Base-by-base conservation (phyloP, 2,113 vertebrate species). In the Proterorhinus semilunaris region DNA sequence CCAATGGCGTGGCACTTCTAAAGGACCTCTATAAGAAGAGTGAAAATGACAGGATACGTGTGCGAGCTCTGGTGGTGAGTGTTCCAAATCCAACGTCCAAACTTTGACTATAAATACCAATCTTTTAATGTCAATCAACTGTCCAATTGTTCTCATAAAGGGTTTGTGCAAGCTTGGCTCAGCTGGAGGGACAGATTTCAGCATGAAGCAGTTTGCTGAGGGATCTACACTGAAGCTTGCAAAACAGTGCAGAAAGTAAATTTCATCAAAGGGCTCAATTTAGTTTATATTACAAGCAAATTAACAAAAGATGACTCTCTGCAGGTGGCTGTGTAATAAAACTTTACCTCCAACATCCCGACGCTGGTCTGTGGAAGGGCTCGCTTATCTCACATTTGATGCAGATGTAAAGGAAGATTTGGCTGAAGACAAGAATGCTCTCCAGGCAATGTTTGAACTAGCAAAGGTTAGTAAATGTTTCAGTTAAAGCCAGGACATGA, bases 191-290 rank as follows among this genome's bases (percentile, higher is more conserved):
- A 99, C 96, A 0, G 98, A 99, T 86, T 98, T 98, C 78, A 99
- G 97, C 93, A 97, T 99, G 97, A 99, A 98, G 89, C 98, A 99
- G 90, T 99, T 99, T 92, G 98, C 97, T 0, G 97, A 99, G 78
- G 98, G 97, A 74, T 99, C 98, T 48, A 99, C 96, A 0, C 92
- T 96, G 78, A 99, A 96, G 61, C 81, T 99, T 48, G 96, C 98
- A 85, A 98, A 96, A 85, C 98, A 99, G 86, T 99, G 98, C 89
- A 94, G 96, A 71, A 99, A 98, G 98, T 99, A 61, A 61, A 61
- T 61, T 44, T 45, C 13, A 61, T 10, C 4, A 42, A 58, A 58
- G 11, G 12, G 27, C 6, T 61, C 12, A 59, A 7, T 44, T 44
- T 44, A 7, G 13, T 42, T 12, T 43, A 6, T 59, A 43, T 13